Evolutionary conservation across 2,113 vertebrate genomes (phyloP), one percentile per base, ranked within the genome.

Genomic region (Odobenus rosmarus): DNA sequence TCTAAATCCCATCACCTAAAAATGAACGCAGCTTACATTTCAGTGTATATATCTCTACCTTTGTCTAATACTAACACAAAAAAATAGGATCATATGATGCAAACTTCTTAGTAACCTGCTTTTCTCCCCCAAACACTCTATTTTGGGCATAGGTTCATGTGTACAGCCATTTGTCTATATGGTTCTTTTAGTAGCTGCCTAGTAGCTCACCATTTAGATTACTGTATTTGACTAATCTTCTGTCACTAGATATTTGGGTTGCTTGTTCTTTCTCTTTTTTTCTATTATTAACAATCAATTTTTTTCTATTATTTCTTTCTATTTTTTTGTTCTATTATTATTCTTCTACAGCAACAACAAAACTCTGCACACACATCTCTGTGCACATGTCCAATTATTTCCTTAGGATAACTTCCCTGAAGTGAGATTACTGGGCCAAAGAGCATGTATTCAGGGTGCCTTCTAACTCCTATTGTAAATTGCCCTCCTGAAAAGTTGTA

Each of bases 11-110:
- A 83, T 76, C 71, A 72, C 36, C 79, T 79, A 90, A 74, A 80
- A 39, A 80, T 61, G 55, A 86, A 95, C 64, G 57, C 2, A 21
- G 36, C 33, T 89, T 81, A 88, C 28, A 69, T 53, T 93, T 83
- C 82, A 64, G 16, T 46, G 5, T 83, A 28, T 69, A 31, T 55
- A 82, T 59, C n/a, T 81, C 51, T 92, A 42, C 15, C 7, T 76
- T 97, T 94, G 86, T 42, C 49, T 61, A 85, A 87, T 61, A 90
- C 26, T 79, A 69, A 88, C 31, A 59, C 28, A 82, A 82, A 77
- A 69, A 96, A 81, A 51, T 57, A 88, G 23, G 33, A 71, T 57
- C 24, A 36, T 88, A 49, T 24, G 46, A 69, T 49, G 14, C n/a
- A 64, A 64, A 72, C 28, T 79, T 92, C 80, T 90, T 53, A 90